Conservation (phyloP, 2,797 vertebrate species). For the Dipus sagitta region DNA sequence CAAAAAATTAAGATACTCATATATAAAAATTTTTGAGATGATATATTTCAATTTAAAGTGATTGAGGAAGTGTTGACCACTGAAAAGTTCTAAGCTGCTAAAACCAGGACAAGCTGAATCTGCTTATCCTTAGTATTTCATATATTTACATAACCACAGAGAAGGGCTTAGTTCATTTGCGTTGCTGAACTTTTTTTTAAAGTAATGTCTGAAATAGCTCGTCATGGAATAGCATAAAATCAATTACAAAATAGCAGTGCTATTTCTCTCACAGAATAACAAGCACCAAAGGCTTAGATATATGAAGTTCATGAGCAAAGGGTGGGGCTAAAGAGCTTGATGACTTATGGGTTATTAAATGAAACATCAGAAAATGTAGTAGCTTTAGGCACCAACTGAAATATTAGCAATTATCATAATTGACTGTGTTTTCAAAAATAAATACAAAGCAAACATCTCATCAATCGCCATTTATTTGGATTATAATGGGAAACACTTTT, state of each 20-base stretch:
- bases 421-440: conserved; percentile 79
- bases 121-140: not conserved
- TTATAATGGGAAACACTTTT: conserved; percentile 78
- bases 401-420: conserved; percentile 76
- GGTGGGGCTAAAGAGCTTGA: conserved; percentile 47
- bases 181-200: conserved; percentile 47
- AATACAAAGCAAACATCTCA: conserved; percentile 76
- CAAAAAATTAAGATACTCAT: not conserved
- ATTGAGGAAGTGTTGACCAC: not conserved
- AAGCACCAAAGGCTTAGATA: conserved; percentile 27
- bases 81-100: not conserved
- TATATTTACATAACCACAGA: not conserved
- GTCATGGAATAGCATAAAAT: conserved; percentile 53
- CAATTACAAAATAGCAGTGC: not conserved
- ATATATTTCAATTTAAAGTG: conserved; percentile 23
- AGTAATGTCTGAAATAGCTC: not conserved
- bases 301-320: conserved; percentile 49
- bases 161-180: not conserved
- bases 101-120: not conserved
- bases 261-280: conserved; percentile 41
- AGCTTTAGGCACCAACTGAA: conserved; percentile 66
- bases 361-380: conserved; percentile 63
- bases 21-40: not conserved
- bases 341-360: conserved; percentile 68
- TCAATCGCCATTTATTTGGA: conserved; percentile 77